Conservation (phyloP, 2,888 invertebrate species). For the Aspidiotus rigidus region DNA sequence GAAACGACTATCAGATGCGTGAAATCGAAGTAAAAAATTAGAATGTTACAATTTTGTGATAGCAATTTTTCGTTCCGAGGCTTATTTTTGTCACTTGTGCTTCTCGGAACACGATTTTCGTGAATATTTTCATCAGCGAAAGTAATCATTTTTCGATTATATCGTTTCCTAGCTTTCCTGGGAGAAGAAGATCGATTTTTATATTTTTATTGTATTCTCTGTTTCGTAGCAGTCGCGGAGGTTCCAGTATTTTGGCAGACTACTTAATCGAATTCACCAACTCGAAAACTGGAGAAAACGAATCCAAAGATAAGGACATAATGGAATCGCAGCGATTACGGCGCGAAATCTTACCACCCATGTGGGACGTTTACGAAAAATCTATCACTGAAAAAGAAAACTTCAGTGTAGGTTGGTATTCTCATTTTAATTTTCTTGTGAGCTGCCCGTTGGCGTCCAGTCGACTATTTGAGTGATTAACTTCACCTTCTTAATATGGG, state of each 20-base stretch:
- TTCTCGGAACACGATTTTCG: constrained; percentile 5
- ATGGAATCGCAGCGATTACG: constrained; percentile 38
- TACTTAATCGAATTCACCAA: constrained; percentile 39
- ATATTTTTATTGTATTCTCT: neutral
- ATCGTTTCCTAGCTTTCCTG: neutral
- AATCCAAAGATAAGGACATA: constrained; percentile 39
- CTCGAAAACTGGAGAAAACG: constrained; percentile 34
- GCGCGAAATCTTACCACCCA: constrained; percentile 40
- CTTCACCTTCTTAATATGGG: too few relatives aligned
- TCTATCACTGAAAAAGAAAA: constrained; percentile 36
- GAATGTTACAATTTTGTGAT: too few relatives aligned
- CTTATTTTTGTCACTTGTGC: neutral
- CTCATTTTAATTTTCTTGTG: too few relatives aligned
- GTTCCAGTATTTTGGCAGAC: constrained; percentile 37
- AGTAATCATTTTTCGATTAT: too few relatives aligned
- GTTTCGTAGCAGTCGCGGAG: constrained; percentile 30
- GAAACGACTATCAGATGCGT: too few relatives aligned
- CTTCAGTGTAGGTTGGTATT: neutral
- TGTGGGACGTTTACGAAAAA: constrained; percentile 41
- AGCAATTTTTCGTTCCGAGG: too few relatives aligned
- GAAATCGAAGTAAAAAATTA: too few relatives aligned
- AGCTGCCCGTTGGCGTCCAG: too few relatives aligned
- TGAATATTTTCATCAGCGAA: neutral
- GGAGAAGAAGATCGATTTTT: neutral
- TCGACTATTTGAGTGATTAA: too few relatives aligned